Evolutionary conservation across 2,113 vertebrate species (phyloP).

Genomic region (Psettodes erumei): DNA sequence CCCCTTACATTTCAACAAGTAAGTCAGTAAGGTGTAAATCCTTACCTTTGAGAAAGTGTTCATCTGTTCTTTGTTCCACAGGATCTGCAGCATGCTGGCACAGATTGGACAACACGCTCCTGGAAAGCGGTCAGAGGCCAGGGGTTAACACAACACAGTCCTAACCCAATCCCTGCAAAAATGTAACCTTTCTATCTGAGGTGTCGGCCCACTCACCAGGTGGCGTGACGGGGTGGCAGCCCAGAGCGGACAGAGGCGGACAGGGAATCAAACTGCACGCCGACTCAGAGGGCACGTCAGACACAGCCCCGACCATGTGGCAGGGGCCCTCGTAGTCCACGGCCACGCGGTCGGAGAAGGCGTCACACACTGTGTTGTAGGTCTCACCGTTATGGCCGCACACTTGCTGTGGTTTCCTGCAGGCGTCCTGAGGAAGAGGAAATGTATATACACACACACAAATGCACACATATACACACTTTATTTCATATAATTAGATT

Average conservation of each 20-base stretch:
- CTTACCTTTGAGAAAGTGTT: slow-evolving; percentile 92
- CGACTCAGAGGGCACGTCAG: slow-evolving; percentile 76
- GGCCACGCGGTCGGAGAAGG: slow-evolving; percentile 90
- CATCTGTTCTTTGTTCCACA: slow-evolving; percentile 94
- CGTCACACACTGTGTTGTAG: slow-evolving; percentile 90
- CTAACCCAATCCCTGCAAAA: too few relatives aligned
- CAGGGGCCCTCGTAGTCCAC: slow-evolving; percentile 90
- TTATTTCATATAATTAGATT: not conserved
- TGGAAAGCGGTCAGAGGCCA: slow-evolving; percentile 60
- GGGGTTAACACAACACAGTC: not conserved
- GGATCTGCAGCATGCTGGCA: slow-evolving; percentile 93
- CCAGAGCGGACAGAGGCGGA: slow-evolving; percentile 77
- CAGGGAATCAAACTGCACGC: slow-evolving; percentile 90
- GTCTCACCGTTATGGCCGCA: slow-evolving; percentile 95
- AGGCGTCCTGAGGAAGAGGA: slow-evolving; percentile 77
- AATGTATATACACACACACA: not conserved
- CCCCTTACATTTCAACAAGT: not conserved
- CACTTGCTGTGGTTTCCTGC: slow-evolving; percentile 82
- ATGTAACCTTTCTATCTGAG: not conserved
- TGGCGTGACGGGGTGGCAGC: slow-evolving; percentile 89
- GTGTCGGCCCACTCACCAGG: slow-evolving; percentile 83
- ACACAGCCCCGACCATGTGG: slow-evolving; percentile 88
- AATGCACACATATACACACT: not conserved
- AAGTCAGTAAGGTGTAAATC: not conserved
- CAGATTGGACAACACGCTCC: slow-evolving; percentile 97